These are phyloP conservation scores for Apus apus DNA, from an alignment of 2,113 vertebrate species.

Conservation along the genomic window DNA sequence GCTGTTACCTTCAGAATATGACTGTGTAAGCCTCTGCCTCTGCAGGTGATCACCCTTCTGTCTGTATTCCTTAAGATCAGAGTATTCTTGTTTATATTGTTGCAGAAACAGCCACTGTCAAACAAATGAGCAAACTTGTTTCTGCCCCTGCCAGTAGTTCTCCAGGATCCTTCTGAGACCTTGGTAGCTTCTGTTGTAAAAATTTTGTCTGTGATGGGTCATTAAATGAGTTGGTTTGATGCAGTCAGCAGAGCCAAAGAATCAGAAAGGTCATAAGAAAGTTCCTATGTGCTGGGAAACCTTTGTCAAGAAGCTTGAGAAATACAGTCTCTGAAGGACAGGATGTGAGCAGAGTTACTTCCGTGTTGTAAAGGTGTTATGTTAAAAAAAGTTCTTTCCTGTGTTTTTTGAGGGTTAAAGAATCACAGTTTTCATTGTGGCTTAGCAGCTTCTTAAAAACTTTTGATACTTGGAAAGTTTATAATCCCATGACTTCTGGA, in stretches of 20 bases:
- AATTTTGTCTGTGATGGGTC: background rate
- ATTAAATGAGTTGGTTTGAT: background rate
- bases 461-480: background rate
- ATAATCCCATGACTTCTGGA: background rate
- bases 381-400: background rate
- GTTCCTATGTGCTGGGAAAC: background rate
- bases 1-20: background rate
- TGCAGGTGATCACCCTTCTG: background rate
- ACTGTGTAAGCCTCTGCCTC: background rate
- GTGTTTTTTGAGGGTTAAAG: background rate
- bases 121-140: background rate
- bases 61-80: background rate
- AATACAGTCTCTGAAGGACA: background rate
- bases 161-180: background rate
- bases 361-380: background rate
- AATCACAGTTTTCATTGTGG: background rate
- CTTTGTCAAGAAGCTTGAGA: background rate
- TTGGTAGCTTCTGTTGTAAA: background rate
- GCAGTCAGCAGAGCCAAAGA: background rate
- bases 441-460: background rate
- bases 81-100: background rate
- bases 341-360: background rate
- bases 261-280: background rate
- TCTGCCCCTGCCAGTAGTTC: background rate
- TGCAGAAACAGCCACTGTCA: background rate